Base-by-base conservation (phyloP, 2,113 vertebrate genomes). In the Chionomys nivalis region DNA sequence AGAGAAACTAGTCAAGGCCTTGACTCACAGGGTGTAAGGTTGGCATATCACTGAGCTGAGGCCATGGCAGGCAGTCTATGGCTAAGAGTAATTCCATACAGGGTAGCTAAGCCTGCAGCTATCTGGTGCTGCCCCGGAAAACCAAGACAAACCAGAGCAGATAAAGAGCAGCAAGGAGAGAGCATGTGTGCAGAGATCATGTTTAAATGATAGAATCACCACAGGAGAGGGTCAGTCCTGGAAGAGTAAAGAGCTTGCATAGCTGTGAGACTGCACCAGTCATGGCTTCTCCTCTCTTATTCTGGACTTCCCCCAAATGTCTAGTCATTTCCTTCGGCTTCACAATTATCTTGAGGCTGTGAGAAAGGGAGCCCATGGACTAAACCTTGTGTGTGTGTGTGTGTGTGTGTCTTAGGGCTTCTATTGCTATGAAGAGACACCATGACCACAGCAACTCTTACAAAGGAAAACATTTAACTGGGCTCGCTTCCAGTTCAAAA, bases 1-100 rank as follows among this genome's bases (percentile, higher is more conserved):
- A 78, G 47, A 47, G 44, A 49, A 86, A 39, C 52, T 39, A 2
- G 4, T 47, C 86, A n/a, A 49, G 14, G 52, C 31, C 33, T 28
- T 90, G 36, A 4, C 26, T 44, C 52, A 68, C 23, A 44, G 14
- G 36, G 65, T 47, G 26, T 39, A 31, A 47, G n/a, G 33, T 52
- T 31, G 13, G n/a, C 36, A 11, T 1, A 1, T 47, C 33, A 63
- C 2, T 19, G 39, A 73, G 61, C 31, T 68, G 61, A 39, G 42
- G 78, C 52, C 44, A n/a, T 44, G 73, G 76, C 12, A 77, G 76
- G 81, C 19, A 75, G 52, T 39, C 21, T 55, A 79, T 14, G 23
- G 55, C 19, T 23, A 21, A 36, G 14, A 4, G 26, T n/a, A 55
- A 13, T 5, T 70, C 44, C 28, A 0, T 24, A 5, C 0, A 2